A percentile compares a stretch with the other conserved stretches of the same genome.
Evolutionary conservation across 1,140 invertebrate species (phyloP).

Genomic region (Gonioctena quinquepunctata): DNA sequence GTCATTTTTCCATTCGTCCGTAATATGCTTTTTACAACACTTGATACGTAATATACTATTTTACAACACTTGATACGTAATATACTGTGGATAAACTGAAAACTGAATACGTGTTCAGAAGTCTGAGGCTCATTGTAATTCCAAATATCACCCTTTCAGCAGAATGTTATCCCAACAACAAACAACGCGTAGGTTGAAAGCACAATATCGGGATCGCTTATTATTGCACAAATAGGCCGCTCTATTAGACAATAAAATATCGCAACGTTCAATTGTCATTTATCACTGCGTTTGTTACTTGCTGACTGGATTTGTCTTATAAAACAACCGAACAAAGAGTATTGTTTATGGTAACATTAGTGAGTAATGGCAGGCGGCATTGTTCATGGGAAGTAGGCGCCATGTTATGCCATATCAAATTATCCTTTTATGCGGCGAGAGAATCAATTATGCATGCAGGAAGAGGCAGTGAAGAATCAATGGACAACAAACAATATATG

Average conservation of each 20-base stretch:
- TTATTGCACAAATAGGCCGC: background rate
- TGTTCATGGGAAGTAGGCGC: background rate
- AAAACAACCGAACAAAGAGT: conserved; percentile 5
- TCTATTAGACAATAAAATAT: conserved; percentile 3
- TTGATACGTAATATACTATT: too few relatives aligned
- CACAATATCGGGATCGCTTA: background rate
- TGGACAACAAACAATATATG: too few relatives aligned
- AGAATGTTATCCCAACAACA: background rate
- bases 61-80: too few relatives aligned
- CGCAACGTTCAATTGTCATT: conserved; percentile 11
- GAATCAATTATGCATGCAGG: background rate
- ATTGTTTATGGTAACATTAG: background rate
- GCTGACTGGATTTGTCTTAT: conserved; percentile 12
- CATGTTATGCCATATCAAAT: background rate
- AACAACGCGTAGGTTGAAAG: background rate
- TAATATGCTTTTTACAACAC: too few relatives aligned
- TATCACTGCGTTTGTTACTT: background rate
- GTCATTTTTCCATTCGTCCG: too few relatives aligned
- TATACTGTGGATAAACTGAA: too few relatives aligned
- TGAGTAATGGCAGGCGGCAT: background rate
- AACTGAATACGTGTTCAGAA: too few relatives aligned
- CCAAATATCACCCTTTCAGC: background rate
- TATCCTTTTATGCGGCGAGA: background rate
- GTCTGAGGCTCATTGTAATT: background rate
- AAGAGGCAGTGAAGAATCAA: too few relatives aligned